These are phyloP conservation scores for Ophion slaviceki DNA, from an alignment of 2,888 invertebrate genomes.

Conservation along the genomic window DNA sequence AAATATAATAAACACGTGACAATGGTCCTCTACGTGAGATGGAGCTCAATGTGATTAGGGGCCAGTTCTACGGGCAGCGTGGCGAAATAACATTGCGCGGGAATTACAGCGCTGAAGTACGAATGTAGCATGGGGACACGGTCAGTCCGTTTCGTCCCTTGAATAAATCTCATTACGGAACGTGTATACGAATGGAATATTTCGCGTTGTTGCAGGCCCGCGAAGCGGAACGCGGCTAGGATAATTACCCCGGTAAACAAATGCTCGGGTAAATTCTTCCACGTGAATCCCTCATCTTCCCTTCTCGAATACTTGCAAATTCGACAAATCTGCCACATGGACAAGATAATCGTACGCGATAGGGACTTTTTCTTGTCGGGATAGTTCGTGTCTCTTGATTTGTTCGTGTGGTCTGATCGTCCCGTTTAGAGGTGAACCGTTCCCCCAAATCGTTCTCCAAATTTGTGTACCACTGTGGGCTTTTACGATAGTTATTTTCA, in stretches of 20 bases:
- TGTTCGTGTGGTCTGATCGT: no score
- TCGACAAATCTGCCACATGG: not conserved
- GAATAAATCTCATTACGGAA: conserved; percentile 59
- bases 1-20: conserved; percentile 71
- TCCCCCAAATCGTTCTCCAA: no score
- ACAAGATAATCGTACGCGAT: not conserved
- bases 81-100: conserved; percentile 54
- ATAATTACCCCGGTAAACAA: conserved; percentile 11
- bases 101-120: conserved; percentile 24
- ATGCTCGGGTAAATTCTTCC: not conserved
- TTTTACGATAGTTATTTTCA: no score
- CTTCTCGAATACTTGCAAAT: not conserved
- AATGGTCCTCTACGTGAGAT: conserved; percentile 64
- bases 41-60: conserved; percentile 67
- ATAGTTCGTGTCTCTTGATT: no score
- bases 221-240: not conserved
- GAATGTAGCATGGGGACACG: conserved; percentile 57
- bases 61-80: conserved; percentile 31
- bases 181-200: conserved; percentile 15
- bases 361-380: no score
- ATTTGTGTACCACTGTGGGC: no score
- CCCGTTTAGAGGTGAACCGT: no score
- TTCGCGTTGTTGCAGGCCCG: not conserved
- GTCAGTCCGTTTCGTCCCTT: conserved; percentile 49
- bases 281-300: no score